Conservation (phyloP, 1,140 invertebrate species). For the Achroia grisella region DNA sequence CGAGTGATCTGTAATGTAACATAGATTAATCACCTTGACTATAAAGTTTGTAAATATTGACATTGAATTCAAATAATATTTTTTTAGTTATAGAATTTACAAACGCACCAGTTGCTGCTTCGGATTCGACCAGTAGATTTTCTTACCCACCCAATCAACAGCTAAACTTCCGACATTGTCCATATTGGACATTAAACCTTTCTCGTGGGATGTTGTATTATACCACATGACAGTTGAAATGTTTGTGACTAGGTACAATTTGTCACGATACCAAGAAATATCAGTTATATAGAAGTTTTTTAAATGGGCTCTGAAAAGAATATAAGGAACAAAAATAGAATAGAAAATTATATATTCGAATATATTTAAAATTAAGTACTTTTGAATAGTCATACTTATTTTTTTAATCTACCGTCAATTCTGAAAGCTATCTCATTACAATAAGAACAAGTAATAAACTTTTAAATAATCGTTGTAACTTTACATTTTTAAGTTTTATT, state of each 20-base stretch:
- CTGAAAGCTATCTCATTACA: too few relatives aligned
- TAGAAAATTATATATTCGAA: too few relatives aligned
- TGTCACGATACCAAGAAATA: slow-evolving; percentile 80
- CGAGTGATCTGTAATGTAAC: slow-evolving; percentile 44
- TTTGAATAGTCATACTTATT: too few relatives aligned
- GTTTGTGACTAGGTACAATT: slow-evolving; percentile 83
- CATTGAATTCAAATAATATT: too few relatives aligned
- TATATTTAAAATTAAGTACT: too few relatives aligned
- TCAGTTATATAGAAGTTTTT: slow-evolving; percentile 76
- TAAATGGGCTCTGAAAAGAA: slow-evolving; percentile 67
- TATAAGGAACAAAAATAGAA: not conserved
- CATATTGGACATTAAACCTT: slow-evolving; percentile 76
- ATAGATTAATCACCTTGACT: too few relatives aligned
- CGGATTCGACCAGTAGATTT: slow-evolving; percentile 92
- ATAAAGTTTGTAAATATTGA: too few relatives aligned
- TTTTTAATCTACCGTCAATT: too few relatives aligned
- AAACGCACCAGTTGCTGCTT: slow-evolving; percentile 82
- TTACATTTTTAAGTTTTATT: too few relatives aligned
- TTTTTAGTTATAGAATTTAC: too few relatives aligned
- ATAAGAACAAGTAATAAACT: too few relatives aligned
- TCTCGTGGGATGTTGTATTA: slow-evolving; percentile 77
- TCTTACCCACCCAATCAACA: slow-evolving; percentile 91
- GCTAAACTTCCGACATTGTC: slow-evolving; percentile 85
- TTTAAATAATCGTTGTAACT: too few relatives aligned
- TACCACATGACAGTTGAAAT: slow-evolving; percentile 81